Evolutionary conservation across 1,140 invertebrate genomes (phyloP).

Genomic region (Formica exsecta): DNA sequence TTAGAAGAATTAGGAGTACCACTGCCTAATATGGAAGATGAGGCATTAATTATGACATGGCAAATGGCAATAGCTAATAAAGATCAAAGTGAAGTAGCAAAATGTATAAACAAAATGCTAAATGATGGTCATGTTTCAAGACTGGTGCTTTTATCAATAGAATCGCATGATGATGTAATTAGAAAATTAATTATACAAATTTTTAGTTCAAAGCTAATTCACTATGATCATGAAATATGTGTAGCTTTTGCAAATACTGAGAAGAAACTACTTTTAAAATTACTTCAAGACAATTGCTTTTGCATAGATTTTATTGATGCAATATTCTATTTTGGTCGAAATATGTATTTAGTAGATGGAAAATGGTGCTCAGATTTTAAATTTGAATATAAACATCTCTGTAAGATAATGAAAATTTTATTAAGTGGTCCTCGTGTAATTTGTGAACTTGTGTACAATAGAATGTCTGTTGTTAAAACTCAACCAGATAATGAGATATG

Average conservation of each 20-base stretch:
- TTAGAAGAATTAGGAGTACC: constrained; percentile 75
- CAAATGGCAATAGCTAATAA: constrained; percentile 77
- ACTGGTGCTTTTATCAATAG: constrained; percentile 73
- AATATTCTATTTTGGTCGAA: constrained; percentile 86
- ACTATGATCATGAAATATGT: constrained; percentile 86
- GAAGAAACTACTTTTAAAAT: constrained; percentile 80
- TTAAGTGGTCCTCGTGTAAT: constrained; percentile 71
- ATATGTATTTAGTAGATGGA: constrained; percentile 82
- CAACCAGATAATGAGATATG: constrained; percentile 79
- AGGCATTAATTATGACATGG: constrained; percentile 82
- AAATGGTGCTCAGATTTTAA: constrained; percentile 83
- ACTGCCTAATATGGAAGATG: constrained; percentile 74
- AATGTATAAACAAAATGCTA: constrained; percentile 81
- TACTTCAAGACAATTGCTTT: constrained; percentile 86
- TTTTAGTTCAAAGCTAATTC: constrained; percentile 84
- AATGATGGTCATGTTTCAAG: constrained; percentile 76
- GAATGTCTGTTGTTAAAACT: constrained; percentile 78
- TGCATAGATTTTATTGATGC: constrained; percentile 86
- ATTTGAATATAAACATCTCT: constrained; percentile 86
- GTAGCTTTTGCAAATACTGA: constrained; percentile 83
- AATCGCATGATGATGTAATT: constrained; percentile 78
- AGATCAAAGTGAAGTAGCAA: constrained; percentile 75
- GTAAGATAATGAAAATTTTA: constrained; percentile 83
- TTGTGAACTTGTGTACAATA: constrained; percentile 69
- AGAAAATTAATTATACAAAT: constrained; percentile 84